A percentile compares a stretch with the other conserved stretches of the same genome.
These are phyloP conservation scores for Bradynema listronoti DNA, from an alignment of 1,140 invertebrate species.

Conservation along the genomic window DNA sequence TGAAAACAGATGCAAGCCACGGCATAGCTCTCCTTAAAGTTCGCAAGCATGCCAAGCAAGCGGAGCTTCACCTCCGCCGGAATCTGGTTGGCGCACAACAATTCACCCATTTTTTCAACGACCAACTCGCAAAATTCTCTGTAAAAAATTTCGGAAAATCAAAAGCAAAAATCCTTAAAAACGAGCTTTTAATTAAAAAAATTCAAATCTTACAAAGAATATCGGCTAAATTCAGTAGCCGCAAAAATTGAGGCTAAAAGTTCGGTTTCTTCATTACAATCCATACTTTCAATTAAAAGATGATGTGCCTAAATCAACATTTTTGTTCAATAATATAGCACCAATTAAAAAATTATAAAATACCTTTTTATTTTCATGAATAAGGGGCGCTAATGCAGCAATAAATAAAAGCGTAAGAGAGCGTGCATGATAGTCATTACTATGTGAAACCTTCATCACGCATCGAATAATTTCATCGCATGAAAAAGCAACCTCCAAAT, in stretches of 20 bases:
- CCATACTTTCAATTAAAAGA: slow-evolving; percentile 37
- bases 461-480: slow-evolving; percentile 39
- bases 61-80: slow-evolving; percentile 24
- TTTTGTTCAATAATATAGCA: not conserved
- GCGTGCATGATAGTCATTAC: slow-evolving; percentile 42
- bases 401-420: slow-evolving; percentile 42
- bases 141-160: not conserved
- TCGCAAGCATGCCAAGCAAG: slow-evolving; percentile 31
- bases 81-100: slow-evolving; percentile 25
- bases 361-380: slow-evolving; percentile 46
- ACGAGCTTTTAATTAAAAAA: slow-evolving; percentile 16
- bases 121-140: slow-evolving; percentile 40
- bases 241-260: slow-evolving; percentile 34
- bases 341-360: slow-evolving; percentile 9
- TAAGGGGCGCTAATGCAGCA: slow-evolving; percentile 35
- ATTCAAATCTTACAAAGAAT: slow-evolving; percentile 40
- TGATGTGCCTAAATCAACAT: slow-evolving; percentile 36
- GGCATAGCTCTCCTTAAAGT: slow-evolving; percentile 24
- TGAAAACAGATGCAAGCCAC: slow-evolving; percentile 31
- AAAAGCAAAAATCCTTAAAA: not conserved
- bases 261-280: slow-evolving; percentile 34
- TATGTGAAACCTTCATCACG: slow-evolving; percentile 47
- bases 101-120: slow-evolving; percentile 38
- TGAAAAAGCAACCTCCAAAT: slow-evolving; percentile 33
- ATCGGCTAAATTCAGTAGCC: slow-evolving; percentile 27